Base-by-base conservation (phyloP, 2,888 invertebrate genomes). In the Blomia tropicalis region DNA sequence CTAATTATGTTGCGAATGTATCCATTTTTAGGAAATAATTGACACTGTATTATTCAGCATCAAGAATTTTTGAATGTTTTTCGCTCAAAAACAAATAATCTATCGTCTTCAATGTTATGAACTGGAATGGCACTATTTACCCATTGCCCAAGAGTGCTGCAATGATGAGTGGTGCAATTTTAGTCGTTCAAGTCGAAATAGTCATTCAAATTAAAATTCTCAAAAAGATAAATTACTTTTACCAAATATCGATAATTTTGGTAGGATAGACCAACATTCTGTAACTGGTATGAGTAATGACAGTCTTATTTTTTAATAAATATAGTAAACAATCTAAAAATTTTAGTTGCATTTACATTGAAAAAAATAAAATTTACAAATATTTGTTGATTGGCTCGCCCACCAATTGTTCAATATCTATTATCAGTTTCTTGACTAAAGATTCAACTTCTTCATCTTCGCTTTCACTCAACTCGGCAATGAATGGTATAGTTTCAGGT, bases 401-500 rank as follows among this genome's bases (percentile, higher is more conserved):
- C 1, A 92, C 77, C 69, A 88, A 83, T 64, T 81, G 81, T 72
- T 93, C 92, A 68, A 93, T 78, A 68, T 87, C 84, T 66, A 84
- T 81, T 2, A 93, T 82, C 2, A 87, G 84, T 66, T 80, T 58
- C 11, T 53, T 44, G 17, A 64, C 23, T 29, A 51, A 19, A 14
- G 53, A 47, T 53, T 64, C 62, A 44, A 64, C 25, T 14, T 19
- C 7, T 4, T 62, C 53, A 25, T 41, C 29, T 27, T 64, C 62
- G 51, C 62, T 92, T 77, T 93, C 93, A 69, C 93, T 78, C 19
- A 95, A 77, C 72, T 95, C 93, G 0, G 91, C 88, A 36, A 95
- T 77, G 78, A 92, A 92, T 0, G 92, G 92, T 65, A 93, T 85
- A 3, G 90, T 89, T 72, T 95, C 93, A 0, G 93, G 90, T 58